phyloP scores from a whole-genome alignment of 2,113 vertebrate genomes.

The Bungarus multicinctus region DNA sequence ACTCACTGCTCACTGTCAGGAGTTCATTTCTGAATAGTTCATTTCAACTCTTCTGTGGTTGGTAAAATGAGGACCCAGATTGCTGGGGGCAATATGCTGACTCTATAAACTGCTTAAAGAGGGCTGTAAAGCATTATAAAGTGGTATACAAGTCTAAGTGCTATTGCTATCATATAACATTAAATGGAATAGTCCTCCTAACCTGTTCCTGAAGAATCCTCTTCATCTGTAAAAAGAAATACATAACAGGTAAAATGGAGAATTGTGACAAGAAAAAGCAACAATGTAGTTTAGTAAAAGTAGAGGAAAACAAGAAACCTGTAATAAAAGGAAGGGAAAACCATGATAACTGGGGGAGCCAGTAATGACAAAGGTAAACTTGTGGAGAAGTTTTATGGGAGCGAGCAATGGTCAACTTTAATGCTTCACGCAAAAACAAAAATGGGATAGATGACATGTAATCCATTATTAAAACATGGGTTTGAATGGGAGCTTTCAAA shows the following conservation, averaged over 20 bases:
- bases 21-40: not conserved
- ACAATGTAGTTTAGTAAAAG: constrained; percentile 45
- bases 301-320: constrained; percentile 61
- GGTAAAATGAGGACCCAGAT: not conserved
- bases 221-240: constrained; percentile 81
- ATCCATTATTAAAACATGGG: constrained; percentile 58
- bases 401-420: constrained; percentile 56
- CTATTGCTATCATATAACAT: not conserved
- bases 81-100: not conserved
- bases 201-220: constrained; percentile 77
- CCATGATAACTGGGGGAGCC: constrained; percentile 48
- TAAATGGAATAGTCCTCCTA: constrained; percentile 63
- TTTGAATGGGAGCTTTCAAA: constrained; percentile 40
- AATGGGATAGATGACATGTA: constrained; percentile 51
- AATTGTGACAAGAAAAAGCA: constrained; percentile 51
- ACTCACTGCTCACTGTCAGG: not conserved
- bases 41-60: not conserved
- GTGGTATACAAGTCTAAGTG: not conserved
- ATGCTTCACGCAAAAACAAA: constrained; percentile 49
- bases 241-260: constrained; percentile 57
- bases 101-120: not conserved
- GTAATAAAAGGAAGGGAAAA: constrained; percentile 63
- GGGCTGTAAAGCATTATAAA: not conserved
- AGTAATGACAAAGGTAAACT: constrained; percentile 53
- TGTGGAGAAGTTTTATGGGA: constrained; percentile 54